phyloP scores from a whole-genome alignment of 2,113 vertebrate species.

The Grantiella picta region DNA sequence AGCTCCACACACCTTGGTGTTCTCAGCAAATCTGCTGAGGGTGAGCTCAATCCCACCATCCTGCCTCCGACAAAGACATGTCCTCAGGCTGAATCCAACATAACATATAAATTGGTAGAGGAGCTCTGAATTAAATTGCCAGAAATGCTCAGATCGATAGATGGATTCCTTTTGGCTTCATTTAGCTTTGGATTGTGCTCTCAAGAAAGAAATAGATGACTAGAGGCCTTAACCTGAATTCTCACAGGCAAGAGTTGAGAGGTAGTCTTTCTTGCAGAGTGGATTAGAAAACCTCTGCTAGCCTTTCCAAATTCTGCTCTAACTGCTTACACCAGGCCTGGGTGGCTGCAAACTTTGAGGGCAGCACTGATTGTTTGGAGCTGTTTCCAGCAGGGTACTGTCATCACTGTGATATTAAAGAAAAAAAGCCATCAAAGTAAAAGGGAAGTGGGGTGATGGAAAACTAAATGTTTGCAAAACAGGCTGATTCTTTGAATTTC shows the following conservation, averaged over 20 bases:
- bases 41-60: not conserved
- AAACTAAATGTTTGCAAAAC: constrained; percentile 32
- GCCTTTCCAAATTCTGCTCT: constrained; percentile 19
- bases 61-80: not conserved
- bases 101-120: not conserved
- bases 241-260: not conserved
- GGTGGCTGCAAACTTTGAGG: not conserved
- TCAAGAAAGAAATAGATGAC: not conserved
- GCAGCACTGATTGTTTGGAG: not conserved
- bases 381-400: not conserved
- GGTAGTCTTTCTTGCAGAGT: constrained; percentile 25
- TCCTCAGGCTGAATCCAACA: not conserved
- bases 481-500: not conserved
- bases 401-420: not conserved
- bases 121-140: not conserved
- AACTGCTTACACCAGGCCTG: not conserved
- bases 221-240: not conserved
- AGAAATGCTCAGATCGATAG: not conserved
- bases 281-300: constrained; percentile 15
- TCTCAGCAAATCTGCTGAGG: not conserved
- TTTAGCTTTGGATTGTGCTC: not conserved
- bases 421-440: not conserved
- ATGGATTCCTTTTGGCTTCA: not conserved
- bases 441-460: not conserved
- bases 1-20: not conserved